Base-by-base conservation (phyloP, 2,888 invertebrate genomes). In the Deilephila porcellus region DNA sequence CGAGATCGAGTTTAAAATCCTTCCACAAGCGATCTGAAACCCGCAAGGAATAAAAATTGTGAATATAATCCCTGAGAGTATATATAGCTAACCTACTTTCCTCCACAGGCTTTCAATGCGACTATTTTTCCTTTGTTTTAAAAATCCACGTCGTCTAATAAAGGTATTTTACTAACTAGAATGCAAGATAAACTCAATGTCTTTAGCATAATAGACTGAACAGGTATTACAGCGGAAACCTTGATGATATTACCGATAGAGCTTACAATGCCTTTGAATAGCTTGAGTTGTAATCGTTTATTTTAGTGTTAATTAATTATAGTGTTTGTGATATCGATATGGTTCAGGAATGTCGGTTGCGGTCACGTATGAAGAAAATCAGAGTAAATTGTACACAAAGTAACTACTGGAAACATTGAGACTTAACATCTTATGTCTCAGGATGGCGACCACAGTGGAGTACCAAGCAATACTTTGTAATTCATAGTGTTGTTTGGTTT, bases 61-160 rank as follows among this genome's bases (percentile, higher is more conserved):
- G 56, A n/a, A 64, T 64, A 64, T 64, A 64, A 64, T 34, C n/a
- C n/a, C 29, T 60, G 60, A 29, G 34, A 63, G 64, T 20, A 37
- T 64, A 64, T 64, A 37, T 64, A n/a, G 34, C 64, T 37, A 64
- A 64, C 64, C 64, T 64, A 64, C 8, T 64, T 64, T 37, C 37
- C 8, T n/a, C 19, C 56, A n/a, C 19, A 4, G n/a, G n/a, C 20
- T 37, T 64, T 37, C 37, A 64, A 11, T 20, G 19, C 37, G 32
- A 25, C 60, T 29, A 37, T 34, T 37, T 45, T 64, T 64, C 64
- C 34, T 64, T 64, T 64, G 64, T 64, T 64, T 37, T 37, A 37
- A 64, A 63, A 64, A 37, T 64, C 34, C 29, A 32, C 64, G 37
- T 32, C 62, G 62, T 64, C 37, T 64, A 25, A 67, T 67, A 67